phyloP scores from a whole-genome alignment of 2,888 invertebrate species.

The Disparrhopalites patrizii region DNA sequence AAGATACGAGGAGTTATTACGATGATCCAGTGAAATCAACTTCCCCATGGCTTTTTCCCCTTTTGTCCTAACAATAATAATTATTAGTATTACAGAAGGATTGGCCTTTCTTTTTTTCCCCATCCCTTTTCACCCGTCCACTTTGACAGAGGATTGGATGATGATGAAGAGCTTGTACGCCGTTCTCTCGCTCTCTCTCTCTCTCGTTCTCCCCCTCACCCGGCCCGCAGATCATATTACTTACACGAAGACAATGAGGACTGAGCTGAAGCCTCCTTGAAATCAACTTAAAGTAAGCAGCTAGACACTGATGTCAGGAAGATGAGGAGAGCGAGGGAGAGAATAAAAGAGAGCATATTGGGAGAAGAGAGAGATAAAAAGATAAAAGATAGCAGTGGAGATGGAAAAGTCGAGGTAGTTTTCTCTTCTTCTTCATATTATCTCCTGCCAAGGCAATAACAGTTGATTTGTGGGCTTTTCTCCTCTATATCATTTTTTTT shows the following conservation, averaged over 20 bases:
- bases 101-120: no score
- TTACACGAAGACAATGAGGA: not conserved
- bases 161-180: not conserved
- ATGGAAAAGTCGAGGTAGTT: slow-evolving; percentile 12
- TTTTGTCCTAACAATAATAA: no score
- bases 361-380: slow-evolving; percentile 10
- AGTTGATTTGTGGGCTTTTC: slow-evolving; percentile 4
- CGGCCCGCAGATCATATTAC: slow-evolving; percentile 7
- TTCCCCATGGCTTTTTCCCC: no score
- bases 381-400: slow-evolving; percentile 11
- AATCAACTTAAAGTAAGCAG: slow-evolving; percentile 20
- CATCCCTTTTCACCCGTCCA: no score
- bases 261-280: slow-evolving; percentile 17
- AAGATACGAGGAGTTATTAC: no score
- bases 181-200: no score
- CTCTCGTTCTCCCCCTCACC: no score
- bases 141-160: not conserved
- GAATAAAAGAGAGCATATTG: no score
- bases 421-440: slow-evolving; percentile 12
- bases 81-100: no score
- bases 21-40: no score
- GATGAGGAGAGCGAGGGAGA: not conserved
- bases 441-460: not conserved
- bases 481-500: not conserved
- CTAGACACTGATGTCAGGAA: not conserved